Percentiles rank a stretch among this genome's conserved stretches.
These are phyloP conservation scores for Bradypodion pumilum DNA, from an alignment of 2,797 vertebrate genomes.

Conservation along the genomic window DNA sequence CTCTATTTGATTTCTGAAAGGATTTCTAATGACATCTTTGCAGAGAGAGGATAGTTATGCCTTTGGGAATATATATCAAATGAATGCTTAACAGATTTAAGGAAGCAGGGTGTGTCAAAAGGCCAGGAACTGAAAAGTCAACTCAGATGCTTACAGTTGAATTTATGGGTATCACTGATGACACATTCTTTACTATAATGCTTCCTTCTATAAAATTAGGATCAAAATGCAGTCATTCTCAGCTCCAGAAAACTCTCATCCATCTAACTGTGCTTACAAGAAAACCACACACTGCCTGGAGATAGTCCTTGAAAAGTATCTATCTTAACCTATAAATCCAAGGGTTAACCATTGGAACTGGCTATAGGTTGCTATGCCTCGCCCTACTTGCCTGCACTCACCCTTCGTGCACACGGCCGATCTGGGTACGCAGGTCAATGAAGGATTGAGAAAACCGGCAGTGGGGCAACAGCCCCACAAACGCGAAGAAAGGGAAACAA, in stretches of 20 bases:
- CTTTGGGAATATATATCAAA: conserved; percentile 65
- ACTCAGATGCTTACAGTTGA: conserved; percentile 34
- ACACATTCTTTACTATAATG: conserved; percentile 53
- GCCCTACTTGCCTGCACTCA: too few species aligned
- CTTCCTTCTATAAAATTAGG: conserved; percentile 27
- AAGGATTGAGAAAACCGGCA: too few species aligned
- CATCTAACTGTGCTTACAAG: background rate
- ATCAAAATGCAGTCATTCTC: background rate
- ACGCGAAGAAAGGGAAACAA: too few species aligned
- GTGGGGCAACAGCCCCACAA: too few species aligned
- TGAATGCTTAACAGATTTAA: conserved; percentile 59
- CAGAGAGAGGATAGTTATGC: conserved; percentile 62
- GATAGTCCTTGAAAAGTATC: background rate
- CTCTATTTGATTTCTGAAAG: conserved; percentile 62
- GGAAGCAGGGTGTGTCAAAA: conserved; percentile 68
- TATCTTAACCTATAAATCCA: too few species aligned
- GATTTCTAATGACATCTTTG: conserved; percentile 66
- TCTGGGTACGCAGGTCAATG: too few species aligned
- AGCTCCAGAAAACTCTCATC: background rate
- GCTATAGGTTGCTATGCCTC: too few species aligned
- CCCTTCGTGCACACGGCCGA: too few species aligned
- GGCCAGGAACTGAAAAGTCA: conserved; percentile 61
- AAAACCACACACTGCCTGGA: background rate
- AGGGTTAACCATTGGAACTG: too few species aligned
- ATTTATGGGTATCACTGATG: conserved; percentile 48